Evolutionary conservation across 2,113 vertebrate genomes (phyloP).

Genomic region (Barnardius zonarius): DNA sequence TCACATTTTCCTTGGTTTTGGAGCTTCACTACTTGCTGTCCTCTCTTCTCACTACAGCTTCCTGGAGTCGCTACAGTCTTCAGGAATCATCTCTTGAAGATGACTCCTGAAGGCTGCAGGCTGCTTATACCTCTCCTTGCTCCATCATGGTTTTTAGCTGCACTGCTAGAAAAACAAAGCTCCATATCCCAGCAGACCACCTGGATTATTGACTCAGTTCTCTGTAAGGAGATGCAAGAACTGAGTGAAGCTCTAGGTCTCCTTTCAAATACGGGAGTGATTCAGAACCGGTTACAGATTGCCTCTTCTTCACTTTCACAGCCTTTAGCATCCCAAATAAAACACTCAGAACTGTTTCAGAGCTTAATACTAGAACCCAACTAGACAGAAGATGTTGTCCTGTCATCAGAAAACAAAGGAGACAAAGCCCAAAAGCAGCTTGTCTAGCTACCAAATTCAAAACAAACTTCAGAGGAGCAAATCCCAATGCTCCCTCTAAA

Average conservation of each 20-base stretch:
- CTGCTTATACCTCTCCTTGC: background rate
- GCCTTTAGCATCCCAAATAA: background rate
- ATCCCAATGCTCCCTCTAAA: background rate
- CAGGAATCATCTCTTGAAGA: background rate
- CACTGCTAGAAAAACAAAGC: background rate
- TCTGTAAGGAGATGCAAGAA: background rate
- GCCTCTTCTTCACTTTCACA: background rate
- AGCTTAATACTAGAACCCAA: background rate
- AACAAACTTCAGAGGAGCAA: background rate
- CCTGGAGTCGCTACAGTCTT: background rate
- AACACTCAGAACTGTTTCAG: background rate
- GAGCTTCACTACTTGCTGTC: background rate
- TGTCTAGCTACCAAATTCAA: background rate
- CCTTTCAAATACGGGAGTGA: background rate
- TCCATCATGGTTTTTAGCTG: background rate
- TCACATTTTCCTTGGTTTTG: background rate
- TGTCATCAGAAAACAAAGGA: background rate
- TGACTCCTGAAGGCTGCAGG: background rate
- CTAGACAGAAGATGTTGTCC: background rate
- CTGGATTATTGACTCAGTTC: background rate
- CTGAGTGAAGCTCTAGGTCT: background rate
- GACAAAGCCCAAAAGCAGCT: background rate
- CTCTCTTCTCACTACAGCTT: background rate
- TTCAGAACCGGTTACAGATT: background rate
- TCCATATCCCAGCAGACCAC: background rate